Conservation (phyloP, 2,113 vertebrate species). For the Crypturellus undulatus region DNA sequence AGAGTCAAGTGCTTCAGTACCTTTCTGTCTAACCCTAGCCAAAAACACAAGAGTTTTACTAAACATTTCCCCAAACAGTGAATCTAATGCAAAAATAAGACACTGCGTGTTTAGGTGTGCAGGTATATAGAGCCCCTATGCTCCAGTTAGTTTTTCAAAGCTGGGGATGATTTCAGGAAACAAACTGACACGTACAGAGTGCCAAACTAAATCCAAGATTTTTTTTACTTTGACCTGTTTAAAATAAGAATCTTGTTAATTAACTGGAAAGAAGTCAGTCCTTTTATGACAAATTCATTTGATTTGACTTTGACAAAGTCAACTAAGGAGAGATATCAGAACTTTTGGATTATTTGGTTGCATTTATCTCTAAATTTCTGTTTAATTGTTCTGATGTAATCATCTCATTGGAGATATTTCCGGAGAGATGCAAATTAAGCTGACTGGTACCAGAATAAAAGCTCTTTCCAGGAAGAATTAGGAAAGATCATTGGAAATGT, state of each 20-base stretch:
- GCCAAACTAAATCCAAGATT: neutral
- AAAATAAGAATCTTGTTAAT: neutral
- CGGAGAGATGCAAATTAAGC: neutral
- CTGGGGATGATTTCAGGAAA: neutral
- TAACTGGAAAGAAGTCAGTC: neutral
- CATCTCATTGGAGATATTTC: neutral
- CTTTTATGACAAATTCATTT: neutral
- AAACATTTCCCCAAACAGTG: neutral
- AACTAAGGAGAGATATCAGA: neutral
- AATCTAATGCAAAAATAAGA: neutral
- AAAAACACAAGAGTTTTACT: neutral
- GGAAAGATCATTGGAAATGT: constrained; percentile 17
- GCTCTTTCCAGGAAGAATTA: constrained; percentile 1
- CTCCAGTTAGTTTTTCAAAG: neutral
- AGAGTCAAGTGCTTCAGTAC: neutral
- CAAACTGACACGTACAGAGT: neutral
- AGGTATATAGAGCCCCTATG: rapidly evolving
- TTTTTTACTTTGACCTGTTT: neutral
- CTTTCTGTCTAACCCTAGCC: neutral
- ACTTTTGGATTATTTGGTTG: neutral
- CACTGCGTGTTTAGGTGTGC: neutral
- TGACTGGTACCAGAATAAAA: neutral
- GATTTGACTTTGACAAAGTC: neutral
- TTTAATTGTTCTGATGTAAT: constrained; percentile 17
- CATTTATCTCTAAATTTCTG: constrained; percentile 31